A percentile compares a stretch with the other conserved stretches of the same genome.
These are phyloP conservation scores for Caenorhabditis macrosperma DNA, from an alignment of 2,888 invertebrate genomes.

Conservation along the genomic window DNA sequence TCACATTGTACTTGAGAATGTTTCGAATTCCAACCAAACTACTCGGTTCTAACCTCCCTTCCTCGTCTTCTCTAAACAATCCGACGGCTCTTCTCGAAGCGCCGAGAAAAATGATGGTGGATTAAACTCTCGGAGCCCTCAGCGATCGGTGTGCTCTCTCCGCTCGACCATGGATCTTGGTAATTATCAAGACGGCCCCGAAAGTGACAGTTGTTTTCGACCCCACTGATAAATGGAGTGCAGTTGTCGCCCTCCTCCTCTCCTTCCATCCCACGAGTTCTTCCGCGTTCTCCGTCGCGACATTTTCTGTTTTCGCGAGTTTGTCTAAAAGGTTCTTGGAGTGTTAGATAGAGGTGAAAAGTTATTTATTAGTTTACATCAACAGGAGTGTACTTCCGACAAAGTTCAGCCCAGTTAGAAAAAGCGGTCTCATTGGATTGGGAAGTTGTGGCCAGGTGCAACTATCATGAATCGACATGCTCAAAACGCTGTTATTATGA, in stretches of 20 bases:
- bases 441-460: no score
- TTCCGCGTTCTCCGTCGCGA: slow-evolving; percentile 16
- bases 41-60: no score
- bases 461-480: background rate
- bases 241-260: slow-evolving; percentile 18
- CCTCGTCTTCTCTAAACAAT: background rate
- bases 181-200: slow-evolving; percentile 19
- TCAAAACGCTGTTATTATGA: background rate
- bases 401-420: no score
- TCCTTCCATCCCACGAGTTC: background rate
- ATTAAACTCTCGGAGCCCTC: background rate
- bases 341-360: background rate
- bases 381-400: no score
- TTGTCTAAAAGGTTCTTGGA: slow-evolving; percentile 1
- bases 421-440: no score
- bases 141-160: background rate
- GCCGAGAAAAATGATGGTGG: slow-evolving; percentile 5
- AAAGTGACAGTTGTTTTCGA: slow-evolving; percentile 46
- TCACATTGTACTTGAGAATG: no score
- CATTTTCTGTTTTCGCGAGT: background rate
- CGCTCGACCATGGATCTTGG: background rate
- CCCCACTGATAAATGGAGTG: slow-evolving; percentile 54
- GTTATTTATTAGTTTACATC: slow-evolving; percentile 16
- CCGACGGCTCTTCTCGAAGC: background rate
- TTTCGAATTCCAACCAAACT: background rate